Conservation (phyloP, 2,888 invertebrate species). For the Acronicta alni region DNA sequence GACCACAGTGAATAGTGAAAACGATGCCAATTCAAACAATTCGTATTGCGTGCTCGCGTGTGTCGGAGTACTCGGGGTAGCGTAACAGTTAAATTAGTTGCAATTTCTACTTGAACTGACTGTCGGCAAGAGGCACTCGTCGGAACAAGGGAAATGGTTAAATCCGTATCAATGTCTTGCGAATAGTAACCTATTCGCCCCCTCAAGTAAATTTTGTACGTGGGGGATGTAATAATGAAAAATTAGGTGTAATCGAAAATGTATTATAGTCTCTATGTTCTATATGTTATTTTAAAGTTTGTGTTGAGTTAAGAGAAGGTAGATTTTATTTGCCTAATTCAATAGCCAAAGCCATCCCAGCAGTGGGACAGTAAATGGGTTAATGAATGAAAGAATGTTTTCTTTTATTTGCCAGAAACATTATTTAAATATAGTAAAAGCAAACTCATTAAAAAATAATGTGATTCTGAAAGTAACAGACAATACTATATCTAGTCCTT, state of each 20-base stretch:
- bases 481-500: too few relatives aligned
- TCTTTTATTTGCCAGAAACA: too few relatives aligned
- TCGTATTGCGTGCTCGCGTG: slow-evolving; percentile 85
- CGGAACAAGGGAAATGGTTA: slow-evolving; percentile 80
- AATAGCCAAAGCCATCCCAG: too few relatives aligned
- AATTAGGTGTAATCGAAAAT: slow-evolving; percentile 36
- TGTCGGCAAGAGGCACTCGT: slow-evolving; percentile 77
- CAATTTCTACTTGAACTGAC: slow-evolving; percentile 85
- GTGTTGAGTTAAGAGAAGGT: too few relatives aligned
- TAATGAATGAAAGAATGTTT: too few relatives aligned
- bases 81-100: slow-evolving; percentile 87
- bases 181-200: slow-evolving; percentile 58
- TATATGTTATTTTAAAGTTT: slow-evolving; percentile 1
- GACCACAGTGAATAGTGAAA: slow-evolving; percentile 44
- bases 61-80: slow-evolving; percentile 78
- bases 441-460: too few relatives aligned
- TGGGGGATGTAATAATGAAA: slow-evolving; percentile 36
- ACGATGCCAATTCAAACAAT: slow-evolving; percentile 55
- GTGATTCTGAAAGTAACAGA: too few relatives aligned
- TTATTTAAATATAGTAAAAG: too few relatives aligned
- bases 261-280: slow-evolving; percentile 28
- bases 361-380: too few relatives aligned
- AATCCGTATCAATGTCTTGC: slow-evolving; percentile 75
- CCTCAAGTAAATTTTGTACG: slow-evolving; percentile 51
- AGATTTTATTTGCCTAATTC: too few relatives aligned